A percentile compares a stretch with the other conserved stretches of the same genome.
Conservation (phyloP, 2,797 vertebrate genomes). For the Tadarida brasiliensis region DNA sequence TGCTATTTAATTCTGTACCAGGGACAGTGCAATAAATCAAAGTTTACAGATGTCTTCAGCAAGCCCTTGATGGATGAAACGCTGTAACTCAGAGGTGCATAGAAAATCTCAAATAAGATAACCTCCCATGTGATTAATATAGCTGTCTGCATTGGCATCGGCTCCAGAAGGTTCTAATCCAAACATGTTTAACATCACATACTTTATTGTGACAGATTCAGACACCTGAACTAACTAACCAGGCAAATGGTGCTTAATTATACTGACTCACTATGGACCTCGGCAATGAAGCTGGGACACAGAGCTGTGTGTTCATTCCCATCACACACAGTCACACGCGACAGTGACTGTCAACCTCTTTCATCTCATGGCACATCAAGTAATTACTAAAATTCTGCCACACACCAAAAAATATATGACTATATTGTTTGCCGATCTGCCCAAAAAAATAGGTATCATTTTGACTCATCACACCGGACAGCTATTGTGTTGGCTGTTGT, state of each 20-base stretch:
- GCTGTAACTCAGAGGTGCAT: conserved; percentile 77
- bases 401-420: background rate
- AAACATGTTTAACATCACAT: conserved; percentile 78
- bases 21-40: conserved; percentile 88
- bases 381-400: background rate
- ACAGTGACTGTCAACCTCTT: background rate
- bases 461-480: background rate
- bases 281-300: conserved; percentile 68
- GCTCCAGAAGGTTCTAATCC: conserved; percentile 83
- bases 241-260: conserved; percentile 81
- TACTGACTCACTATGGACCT: conserved; percentile 75
- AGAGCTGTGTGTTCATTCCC: conserved; percentile 62
- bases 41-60: conserved; percentile 85
- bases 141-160: conserved; percentile 85
- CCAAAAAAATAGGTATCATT: background rate
- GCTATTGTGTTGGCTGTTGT: background rate
- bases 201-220: conserved; percentile 83
- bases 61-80: conserved; percentile 87
- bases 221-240: conserved; percentile 83
- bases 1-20: conserved; percentile 86
- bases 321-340: background rate
- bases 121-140: conserved; percentile 86
- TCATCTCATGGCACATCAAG: background rate
- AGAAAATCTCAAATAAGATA: conserved; percentile 87
- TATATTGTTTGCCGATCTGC: background rate